Conservation (phyloP, 2,113 vertebrate genomes). For the Megaptera novaeangliae region DNA sequence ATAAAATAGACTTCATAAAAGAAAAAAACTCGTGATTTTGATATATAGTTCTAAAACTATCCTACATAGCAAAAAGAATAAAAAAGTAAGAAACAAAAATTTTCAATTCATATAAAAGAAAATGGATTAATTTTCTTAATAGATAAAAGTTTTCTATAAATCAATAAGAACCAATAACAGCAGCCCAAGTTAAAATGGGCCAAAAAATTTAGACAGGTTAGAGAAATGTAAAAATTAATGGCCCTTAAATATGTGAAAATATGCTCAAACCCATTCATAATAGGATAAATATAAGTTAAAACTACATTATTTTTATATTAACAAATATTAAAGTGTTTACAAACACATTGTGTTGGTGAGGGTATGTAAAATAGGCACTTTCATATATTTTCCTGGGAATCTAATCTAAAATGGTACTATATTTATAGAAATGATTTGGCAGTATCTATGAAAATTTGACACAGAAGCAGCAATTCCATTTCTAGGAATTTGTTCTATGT, state of each 20-base stretch:
- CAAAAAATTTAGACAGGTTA: background rate
- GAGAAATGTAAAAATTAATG: background rate
- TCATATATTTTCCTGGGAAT: background rate
- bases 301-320: background rate
- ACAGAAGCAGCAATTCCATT: background rate
- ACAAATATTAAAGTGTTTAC: background rate
- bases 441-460: conserved; percentile 22
- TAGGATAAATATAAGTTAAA: background rate
- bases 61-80: background rate
- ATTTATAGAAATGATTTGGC: background rate
- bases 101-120: background rate
- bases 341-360: background rate
- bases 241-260: background rate
- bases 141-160: background rate
- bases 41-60: background rate
- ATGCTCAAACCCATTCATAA: background rate
- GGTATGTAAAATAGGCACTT: background rate
- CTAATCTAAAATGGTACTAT: background rate
- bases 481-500: background rate
- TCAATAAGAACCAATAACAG: background rate
- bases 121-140: background rate
- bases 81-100: background rate
- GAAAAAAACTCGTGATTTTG: background rate
- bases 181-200: background rate
- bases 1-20: background rate